Evolutionary conservation across 1,140 invertebrate species (phyloP), one percentile per base, ranked within the genome.

Genomic region (Drepana arcuata): DNA sequence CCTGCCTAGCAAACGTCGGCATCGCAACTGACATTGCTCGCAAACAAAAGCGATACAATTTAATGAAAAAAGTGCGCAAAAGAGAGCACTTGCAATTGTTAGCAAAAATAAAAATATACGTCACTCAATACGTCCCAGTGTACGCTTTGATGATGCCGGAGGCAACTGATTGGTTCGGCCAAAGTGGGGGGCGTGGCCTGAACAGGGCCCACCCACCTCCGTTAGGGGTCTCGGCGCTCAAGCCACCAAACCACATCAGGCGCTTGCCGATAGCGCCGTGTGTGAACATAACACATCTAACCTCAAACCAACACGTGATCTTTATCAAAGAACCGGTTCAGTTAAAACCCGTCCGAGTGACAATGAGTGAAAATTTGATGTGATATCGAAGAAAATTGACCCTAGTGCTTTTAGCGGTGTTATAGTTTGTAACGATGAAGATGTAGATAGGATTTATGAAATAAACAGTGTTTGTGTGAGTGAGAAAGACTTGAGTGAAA

Each of bases 51-150:
- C 62, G 53, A 67, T 64, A 63, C 58, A 57, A 66, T 58, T 61
- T 45, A 55, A 58, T 58, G 52, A 55, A 55, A 48, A 52, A 46
- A 64, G 54, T 45, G 44, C 34, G 34, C 34, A 58, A 57, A 65
- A 61, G 43, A 59, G 64, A 62, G 50, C 39, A 32, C 30, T 33
- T 41, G 45, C 66, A 56, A 64, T 68, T 58, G 52, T 64, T 68
- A 55, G 55, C 41, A 58, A 73, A 72, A 74, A 75, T 70, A 72
- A 74, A 71, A 73, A 64, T 58, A 37, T 44, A 63, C 53, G 55
- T 49, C 59, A 58, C 56, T 61, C 52, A 75, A 63, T 81, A 64
- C 77, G 72, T 74, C 69, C 73, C 77, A 55, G 77, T 57, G 59
- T 54, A 57, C 56, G 57, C 70, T 75, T 72, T 66, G 63, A 73